Evolutionary conservation across 1,140 invertebrate species (phyloP), one percentile per base, ranked within the genome.

Genomic region (Penaeus chinensis): DNA sequence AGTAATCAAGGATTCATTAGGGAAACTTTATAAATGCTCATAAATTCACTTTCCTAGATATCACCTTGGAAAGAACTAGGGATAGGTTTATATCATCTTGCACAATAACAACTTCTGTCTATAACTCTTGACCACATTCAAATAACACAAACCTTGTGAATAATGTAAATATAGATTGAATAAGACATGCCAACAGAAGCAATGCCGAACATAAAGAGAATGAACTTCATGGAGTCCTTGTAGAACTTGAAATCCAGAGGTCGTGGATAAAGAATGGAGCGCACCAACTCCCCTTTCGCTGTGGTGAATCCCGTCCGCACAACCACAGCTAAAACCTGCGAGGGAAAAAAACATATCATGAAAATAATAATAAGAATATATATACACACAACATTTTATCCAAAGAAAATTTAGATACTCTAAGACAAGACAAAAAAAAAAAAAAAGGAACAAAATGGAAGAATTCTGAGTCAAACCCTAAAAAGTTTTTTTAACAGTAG

Each of bases 191-290:
- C 94, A 74, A 92, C 85, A 8, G 91, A 89, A 69, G 94, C 93
- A 66, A 95, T 90, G 5, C 91, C 81, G 71, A 93, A 92, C 32
- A 95, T 90, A 20, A 94, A 85, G 82, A 91, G 89, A 47, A 94
- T 92, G 92, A 94, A 95, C 84, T 92, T 92, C 89, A 94, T 92
- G 11, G 94, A 92, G 90, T 95, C 94, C 79, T 92, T 91, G 89
- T 94, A 93, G 90, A 95, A 94, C 85, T 94, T 93, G 90, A 95
- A 95, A 69, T 93, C 94, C 19, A 94, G 91, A 18, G 94, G 93
- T 91, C 94, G 94, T 3, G 94, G 94, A 89, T 93, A 94, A 27
- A 95, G 90, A 76, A 95, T 95, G 7, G 94, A 94, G 27, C 94
- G 92, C 54, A 95, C 93, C 16, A 95, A 91, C 89, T 94, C 94